Evolutionary conservation across 2,113 vertebrate genomes (phyloP), one percentile per base, ranked within the genome.

Genomic region (Chloebia gouldiae): DNA sequence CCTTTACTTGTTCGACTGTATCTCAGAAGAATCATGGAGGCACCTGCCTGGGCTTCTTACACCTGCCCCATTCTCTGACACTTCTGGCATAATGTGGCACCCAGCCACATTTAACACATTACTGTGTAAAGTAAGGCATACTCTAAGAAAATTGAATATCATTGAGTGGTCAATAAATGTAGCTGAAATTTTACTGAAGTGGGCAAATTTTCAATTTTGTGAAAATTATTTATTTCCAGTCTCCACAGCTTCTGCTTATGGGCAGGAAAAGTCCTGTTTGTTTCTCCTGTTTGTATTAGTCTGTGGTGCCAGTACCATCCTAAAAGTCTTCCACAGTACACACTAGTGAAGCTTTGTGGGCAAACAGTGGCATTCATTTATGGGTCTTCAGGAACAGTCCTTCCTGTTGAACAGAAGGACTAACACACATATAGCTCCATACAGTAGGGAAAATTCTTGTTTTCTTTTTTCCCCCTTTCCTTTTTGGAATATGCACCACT

Each of bases 381-480:
- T 2, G 10, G 19, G 14, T 44, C 71, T 77, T 37, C 17, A 50
- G 42, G 28, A 81, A 23, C 0, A 40, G 25, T 33, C 10, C 50
- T 70, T 83, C 66, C 66, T 75, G 25, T 12, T 23, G 28, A 35
- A 22, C n/a, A 39, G 75, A 56, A 79, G 23, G n/a, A 18, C 28
- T 40, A 69, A 35, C 11, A n/a, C 19, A 40, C 7, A 8, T 19
- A 25, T 1, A 3, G 40, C 20, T 57, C 35, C 15, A 42, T 7
- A 33, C 0, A 30, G 21, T 6, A 27, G 5, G 9, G 31, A 13
- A 69, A 81, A 59, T 27, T 47, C 22, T 27, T 8, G 0, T 53
- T 42, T 37, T 42, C 12, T 24, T 47, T 56, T 57, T 16, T 13
- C 7, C 10, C 3, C 5, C 33, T 50, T 40, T 50, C 4, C 7